Conservation (phyloP, 2,888 invertebrate genomes). For the Tortrix viridana region DNA sequence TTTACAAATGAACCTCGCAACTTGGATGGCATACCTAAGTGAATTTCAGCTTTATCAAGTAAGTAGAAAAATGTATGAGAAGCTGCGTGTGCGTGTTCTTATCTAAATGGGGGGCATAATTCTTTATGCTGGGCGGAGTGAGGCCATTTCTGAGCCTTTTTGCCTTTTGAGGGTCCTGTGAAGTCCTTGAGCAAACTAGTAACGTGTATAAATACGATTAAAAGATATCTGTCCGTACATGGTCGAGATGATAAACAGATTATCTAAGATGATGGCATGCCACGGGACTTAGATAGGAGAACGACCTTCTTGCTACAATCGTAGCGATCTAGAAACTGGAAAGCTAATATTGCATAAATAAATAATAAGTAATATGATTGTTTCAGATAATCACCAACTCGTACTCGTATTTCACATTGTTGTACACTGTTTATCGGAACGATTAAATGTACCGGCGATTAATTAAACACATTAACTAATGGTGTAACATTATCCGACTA, state of each 20-base stretch:
- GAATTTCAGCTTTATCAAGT: constrained; percentile 26
- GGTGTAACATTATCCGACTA: too few relatives aligned
- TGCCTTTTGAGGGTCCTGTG: background rate
- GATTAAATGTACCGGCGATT: constrained; percentile 42
- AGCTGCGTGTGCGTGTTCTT: constrained; percentile 26
- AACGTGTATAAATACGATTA: too few relatives aligned
- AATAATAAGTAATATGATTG: constrained; percentile 9
- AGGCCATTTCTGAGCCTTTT: constrained; percentile 18
- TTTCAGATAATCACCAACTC: constrained; percentile 70
- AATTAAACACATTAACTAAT: too few relatives aligned
- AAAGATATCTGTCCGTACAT: too few relatives aligned
- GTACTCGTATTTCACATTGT: constrained; percentile 69
- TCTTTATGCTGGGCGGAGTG: constrained; percentile 29
- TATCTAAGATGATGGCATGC: too few relatives aligned
- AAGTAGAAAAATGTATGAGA: constrained; percentile 21
- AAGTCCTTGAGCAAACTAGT: too few relatives aligned
- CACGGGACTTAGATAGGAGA: too few relatives aligned
- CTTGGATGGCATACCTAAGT: background rate
- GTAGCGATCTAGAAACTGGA: too few relatives aligned
- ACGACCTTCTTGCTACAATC: too few relatives aligned
- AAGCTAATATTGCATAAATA: background rate
- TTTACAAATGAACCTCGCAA: constrained; percentile 1
- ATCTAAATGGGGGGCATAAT: constrained; percentile 35
- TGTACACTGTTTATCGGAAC: constrained; percentile 63
- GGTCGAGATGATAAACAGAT: too few relatives aligned